These are phyloP conservation scores for Anableps anableps DNA, from an alignment of 2,797 vertebrate genomes.

Conservation along the genomic window DNA sequence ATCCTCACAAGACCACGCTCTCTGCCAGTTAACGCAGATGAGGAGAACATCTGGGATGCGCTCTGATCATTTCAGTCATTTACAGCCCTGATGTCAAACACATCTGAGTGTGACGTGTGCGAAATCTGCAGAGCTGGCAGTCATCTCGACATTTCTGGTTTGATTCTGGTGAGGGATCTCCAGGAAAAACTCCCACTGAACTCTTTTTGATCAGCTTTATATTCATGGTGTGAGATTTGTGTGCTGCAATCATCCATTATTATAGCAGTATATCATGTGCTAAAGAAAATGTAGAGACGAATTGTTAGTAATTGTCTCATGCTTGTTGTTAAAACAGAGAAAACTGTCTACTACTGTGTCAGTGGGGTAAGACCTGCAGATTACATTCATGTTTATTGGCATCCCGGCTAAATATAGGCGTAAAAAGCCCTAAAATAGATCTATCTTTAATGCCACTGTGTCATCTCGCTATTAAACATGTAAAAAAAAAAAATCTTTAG, in stretches of 20 bases:
- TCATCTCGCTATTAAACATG: background rate
- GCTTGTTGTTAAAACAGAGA: too few species aligned
- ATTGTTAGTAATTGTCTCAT: background rate
- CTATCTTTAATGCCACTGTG: background rate
- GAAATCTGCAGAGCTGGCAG: conserved; percentile 24
- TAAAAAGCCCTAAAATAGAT: background rate
- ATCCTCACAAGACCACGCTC: conserved; percentile 68
- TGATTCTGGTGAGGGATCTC: conserved; percentile 1
- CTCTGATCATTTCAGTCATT: conserved; percentile 61
- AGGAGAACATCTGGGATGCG: conserved; percentile 68
- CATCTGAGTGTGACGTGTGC: conserved; percentile 35
- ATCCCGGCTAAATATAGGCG: background rate
- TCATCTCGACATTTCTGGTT: conserved; percentile 20
- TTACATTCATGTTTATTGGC: background rate
- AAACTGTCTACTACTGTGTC: background rate
- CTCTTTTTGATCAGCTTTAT: too few species aligned
- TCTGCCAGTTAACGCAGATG: conserved; percentile 67
- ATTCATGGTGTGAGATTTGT: background rate
- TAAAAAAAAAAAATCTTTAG: background rate
- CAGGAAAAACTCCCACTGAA: background rate
- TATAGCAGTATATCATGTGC: background rate
- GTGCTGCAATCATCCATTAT: background rate
- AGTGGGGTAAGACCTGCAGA: background rate
- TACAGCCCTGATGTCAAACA: conserved; percentile 55
- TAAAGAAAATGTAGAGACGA: background rate